Evolutionary conservation across 2,888 invertebrate genomes (phyloP).

Genomic region (Scaptodrosophila latifasciaeformis): DNA sequence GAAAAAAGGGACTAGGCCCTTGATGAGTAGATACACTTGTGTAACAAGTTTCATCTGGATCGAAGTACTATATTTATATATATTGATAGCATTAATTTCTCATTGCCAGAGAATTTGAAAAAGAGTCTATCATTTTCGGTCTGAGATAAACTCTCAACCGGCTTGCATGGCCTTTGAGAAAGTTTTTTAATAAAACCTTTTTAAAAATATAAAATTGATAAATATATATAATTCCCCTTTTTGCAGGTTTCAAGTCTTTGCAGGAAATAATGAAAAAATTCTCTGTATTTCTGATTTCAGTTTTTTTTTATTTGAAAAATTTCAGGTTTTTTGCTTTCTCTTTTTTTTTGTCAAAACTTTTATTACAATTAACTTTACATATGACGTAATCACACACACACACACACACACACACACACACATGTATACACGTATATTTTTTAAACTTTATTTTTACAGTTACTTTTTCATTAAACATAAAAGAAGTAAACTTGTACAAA

Average conservation of each 20-base stretch:
- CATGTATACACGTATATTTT: background rate
- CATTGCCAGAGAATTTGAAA: too few relatives aligned
- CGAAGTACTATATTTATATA: too few relatives aligned
- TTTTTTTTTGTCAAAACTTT: conserved; percentile 38
- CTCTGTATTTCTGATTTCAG: conserved; percentile 11
- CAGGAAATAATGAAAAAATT: background rate
- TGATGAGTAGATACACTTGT: too few relatives aligned
- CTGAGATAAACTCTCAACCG: too few relatives aligned
- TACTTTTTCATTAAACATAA: conserved; percentile 25
- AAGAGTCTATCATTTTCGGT: too few relatives aligned
- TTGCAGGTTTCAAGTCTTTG: too few relatives aligned
- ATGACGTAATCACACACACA: conserved; percentile 23
- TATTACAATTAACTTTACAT: conserved; percentile 59
- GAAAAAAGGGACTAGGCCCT: too few relatives aligned
- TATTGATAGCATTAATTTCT: too few relatives aligned
- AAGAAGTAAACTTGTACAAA: too few relatives aligned
- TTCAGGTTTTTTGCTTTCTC: background rate
- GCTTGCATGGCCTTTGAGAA: too few relatives aligned
- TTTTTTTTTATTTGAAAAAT: conserved; percentile 14
- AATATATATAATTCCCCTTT: too few relatives aligned
- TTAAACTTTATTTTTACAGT: background rate
- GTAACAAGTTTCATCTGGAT: too few relatives aligned
- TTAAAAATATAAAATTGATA: conserved; percentile 63
- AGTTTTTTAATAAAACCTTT: conserved; percentile 67
- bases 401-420: conserved; percentile 19